Percentiles rank a stretch among this genome's conserved stretches.
phyloP scores from a whole-genome alignment of 2,113 vertebrate genomes.

The Pachyramphus minor region DNA sequence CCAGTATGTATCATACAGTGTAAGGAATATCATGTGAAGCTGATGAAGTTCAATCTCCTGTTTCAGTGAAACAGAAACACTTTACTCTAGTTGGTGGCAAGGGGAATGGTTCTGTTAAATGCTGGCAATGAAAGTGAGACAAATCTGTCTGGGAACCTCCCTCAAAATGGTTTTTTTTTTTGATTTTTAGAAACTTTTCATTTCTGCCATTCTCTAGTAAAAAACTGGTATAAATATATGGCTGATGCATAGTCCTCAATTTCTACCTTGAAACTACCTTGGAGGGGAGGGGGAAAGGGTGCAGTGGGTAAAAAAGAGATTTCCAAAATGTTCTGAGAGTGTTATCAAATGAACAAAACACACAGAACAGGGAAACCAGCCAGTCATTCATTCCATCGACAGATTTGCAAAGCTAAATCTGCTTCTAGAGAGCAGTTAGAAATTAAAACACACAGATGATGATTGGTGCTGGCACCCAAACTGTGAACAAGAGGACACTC shows the following conservation, averaged over 20 bases:
- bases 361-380: constrained; percentile 42
- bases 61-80: constrained; percentile 12
- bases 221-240: neutral
- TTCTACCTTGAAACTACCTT: neutral
- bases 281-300: neutral
- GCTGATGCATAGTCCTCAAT: neutral
- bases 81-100: neutral
- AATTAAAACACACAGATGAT: constrained; percentile 59
- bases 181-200: neutral
- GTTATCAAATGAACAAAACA: constrained; percentile 55
- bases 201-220: neutral
- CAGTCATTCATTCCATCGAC: constrained; percentile 36
- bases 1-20: neutral
- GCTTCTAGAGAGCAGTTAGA: constrained; percentile 47
- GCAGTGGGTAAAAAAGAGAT: neutral
- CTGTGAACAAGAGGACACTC: constrained; percentile 55
- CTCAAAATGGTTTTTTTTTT: constrained; percentile 25
- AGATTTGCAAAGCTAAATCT: constrained; percentile 62
- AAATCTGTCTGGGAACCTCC: constrained; percentile 29
- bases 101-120: constrained; percentile 19
- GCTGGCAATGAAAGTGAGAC: constrained; percentile 8
- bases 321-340: constrained; percentile 34
- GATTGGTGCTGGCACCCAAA: constrained; percentile 58
- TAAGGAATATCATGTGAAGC: neutral
- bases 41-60: constrained; percentile 10